Evolutionary conservation across 2,888 invertebrate genomes (phyloP).

Genomic region (Tribolium freemani): DNA sequence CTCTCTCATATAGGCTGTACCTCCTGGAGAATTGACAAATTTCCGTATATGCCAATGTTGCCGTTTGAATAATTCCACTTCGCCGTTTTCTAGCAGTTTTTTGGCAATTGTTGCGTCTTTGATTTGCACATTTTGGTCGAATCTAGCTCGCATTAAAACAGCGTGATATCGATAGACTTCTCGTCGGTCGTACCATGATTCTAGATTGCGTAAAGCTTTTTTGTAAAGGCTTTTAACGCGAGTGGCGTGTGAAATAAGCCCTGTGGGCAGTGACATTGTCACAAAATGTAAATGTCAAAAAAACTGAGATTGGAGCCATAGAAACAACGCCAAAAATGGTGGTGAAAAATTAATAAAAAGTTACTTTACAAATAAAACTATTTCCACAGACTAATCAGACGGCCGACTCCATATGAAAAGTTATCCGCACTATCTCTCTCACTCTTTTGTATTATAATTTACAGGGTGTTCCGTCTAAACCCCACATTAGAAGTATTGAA

Average conservation of each 20-base stretch:
- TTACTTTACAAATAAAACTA: too few species aligned
- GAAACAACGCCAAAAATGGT: neutral
- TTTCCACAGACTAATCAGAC: too few species aligned
- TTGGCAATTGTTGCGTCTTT: constrained; percentile 82
- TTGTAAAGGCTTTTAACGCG: constrained; percentile 87
- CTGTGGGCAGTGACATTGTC: constrained; percentile 45
- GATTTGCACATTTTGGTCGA: constrained; percentile 84
- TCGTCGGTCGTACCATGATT: constrained; percentile 74
- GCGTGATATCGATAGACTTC: constrained; percentile 84
- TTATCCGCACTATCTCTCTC: too few species aligned
- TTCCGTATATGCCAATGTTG: constrained; percentile 82
- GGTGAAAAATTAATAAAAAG: too few species aligned
- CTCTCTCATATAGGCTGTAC: constrained; percentile 83
- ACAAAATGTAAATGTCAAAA: neutral
- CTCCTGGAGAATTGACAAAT: constrained; percentile 78
- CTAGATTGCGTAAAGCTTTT: constrained; percentile 77
- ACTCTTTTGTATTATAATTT: too few species aligned
- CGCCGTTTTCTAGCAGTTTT: constrained; percentile 79
- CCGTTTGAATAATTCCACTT: constrained; percentile 80
- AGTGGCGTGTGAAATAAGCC: constrained; percentile 73
- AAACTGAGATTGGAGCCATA: neutral
- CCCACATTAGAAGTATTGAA: too few species aligned
- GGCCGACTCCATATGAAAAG: too few species aligned
- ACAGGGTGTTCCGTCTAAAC: too few species aligned
- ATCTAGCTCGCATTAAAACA: constrained; percentile 83